Base-by-base conservation (phyloP, 2,888 invertebrate species). In the Drosophila kokeensis region DNA sequence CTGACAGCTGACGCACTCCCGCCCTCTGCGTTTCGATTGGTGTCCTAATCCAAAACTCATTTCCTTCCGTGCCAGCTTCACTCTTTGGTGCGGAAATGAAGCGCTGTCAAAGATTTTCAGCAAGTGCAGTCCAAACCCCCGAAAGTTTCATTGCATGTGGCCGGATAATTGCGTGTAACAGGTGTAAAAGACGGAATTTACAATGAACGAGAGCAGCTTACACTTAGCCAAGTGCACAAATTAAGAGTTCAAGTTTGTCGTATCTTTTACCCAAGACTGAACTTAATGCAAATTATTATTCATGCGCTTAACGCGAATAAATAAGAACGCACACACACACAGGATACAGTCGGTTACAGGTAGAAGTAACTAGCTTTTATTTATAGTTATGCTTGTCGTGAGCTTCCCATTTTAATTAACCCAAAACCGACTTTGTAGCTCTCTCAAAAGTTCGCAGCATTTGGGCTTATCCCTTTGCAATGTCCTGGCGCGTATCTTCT, bases 41-140 rank as follows among this genome's bases (percentile, higher is more conserved):
- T 90, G 90, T 88, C 76, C 90, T 91, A 92, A 91, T 90, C 91
- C 90, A 81, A 88, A 89, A 90, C 88, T 91, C 90, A 89, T 86
- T 91, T 92, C 90, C 91, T 85, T 89, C 89, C 84, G 81, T 83
- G 80, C 79, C 87, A 81, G 83, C 79, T 82, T 79, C 69, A 65
- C 61, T 72, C 82, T 68, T 55, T 15, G 38, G 73, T 69, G 59
- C 80, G 90, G 88, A 90, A 88, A 89, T 83, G 90, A 83, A 88
- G 78, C 80, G 73, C 76, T 79, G 80, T 79, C 73, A 83, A 74
- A 65, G 75, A 72, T 69, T 73, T 72, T 76, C 63, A 68, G 64
- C 82, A 83, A 89, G 73, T 76, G 83, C 84, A 74, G 83, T 68
- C 69, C 73, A 68, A 6, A 55, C 8, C 61, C 61, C 60, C 71